Percentiles rank a stretch among this genome's conserved stretches.
Evolutionary conservation across 2,113 vertebrate species (phyloP).

Genomic region (Tylochromis polylepis): DNA sequence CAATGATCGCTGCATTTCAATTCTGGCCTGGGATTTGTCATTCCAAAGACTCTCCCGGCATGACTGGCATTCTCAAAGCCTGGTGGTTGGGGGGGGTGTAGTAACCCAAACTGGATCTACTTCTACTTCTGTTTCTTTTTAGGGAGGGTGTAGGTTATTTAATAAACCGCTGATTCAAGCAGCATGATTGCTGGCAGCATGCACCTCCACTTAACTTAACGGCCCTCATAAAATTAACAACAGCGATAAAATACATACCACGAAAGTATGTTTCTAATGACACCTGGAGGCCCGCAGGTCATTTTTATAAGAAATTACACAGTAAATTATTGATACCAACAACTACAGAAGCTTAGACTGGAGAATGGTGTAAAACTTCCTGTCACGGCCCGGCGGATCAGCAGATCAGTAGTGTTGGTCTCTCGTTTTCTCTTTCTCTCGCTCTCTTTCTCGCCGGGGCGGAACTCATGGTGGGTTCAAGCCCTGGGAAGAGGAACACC

Average conservation of each 20-base stretch:
- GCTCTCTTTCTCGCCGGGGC: too few relatives aligned
- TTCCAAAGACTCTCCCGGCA: not conserved
- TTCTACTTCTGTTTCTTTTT: not conserved
- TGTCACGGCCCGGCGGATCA: too few relatives aligned
- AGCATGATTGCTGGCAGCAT: conserved; percentile 60
- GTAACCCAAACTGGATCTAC: conserved; percentile 1
- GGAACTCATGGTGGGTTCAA: too few relatives aligned
- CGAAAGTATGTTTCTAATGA: conserved; percentile 74
- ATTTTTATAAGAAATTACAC: conserved; percentile 65
- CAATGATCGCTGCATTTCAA: conserved; percentile 10
- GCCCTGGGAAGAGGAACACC: too few relatives aligned
- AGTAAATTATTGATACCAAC: conserved; percentile 66
- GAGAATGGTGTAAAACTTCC: not conserved
- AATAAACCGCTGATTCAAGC: conserved; percentile 64
- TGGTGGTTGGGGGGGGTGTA: not conserved
- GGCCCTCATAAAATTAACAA: conserved; percentile 72
- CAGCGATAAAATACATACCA: conserved; percentile 68
- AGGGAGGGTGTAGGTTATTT: not conserved
- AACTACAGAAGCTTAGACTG: not conserved
- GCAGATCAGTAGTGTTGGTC: too few relatives aligned
- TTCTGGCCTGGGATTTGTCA: not conserved
- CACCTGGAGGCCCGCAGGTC: conserved; percentile 68
- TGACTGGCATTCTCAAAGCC: not conserved
- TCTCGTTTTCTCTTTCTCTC: too few relatives aligned
- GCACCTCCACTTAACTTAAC: conserved; percentile 69